Conservation (phyloP, 2,888 invertebrate genomes). For the Acrobasis suavella region DNA sequence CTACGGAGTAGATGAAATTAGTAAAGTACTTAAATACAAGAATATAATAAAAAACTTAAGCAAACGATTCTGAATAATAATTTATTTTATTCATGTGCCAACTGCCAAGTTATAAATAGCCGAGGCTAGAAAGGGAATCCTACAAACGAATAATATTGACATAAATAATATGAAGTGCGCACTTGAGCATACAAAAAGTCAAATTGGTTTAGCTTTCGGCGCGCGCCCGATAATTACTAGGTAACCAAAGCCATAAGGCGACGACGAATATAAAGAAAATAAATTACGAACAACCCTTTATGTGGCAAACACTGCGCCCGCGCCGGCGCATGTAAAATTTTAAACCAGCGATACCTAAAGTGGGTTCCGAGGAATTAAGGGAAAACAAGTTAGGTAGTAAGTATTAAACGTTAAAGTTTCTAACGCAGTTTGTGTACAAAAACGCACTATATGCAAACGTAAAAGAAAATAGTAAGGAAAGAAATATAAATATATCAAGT, state of each 20-base stretch:
- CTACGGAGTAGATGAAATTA: no score
- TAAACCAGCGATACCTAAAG: constrained; percentile 47
- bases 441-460: no score
- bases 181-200: constrained; percentile 62
- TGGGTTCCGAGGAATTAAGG: no score
- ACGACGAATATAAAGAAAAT: constrained; percentile 68
- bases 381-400: no score
- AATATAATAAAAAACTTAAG: not conserved
- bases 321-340: constrained; percentile 52
- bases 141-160: constrained; percentile 68
- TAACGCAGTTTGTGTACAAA: no score
- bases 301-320: constrained; percentile 46
- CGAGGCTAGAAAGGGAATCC: constrained; percentile 48
- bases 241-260: constrained; percentile 67
- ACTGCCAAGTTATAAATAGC: constrained; percentile 53
- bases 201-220: constrained; percentile 73
- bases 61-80: not conserved
- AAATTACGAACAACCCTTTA: constrained; percentile 70
- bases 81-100: not conserved
- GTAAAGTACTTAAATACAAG: no score
- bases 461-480: no score
- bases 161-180: constrained; percentile 70
- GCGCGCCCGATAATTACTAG: constrained; percentile 74
- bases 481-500: no score
- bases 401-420: no score